These are phyloP conservation scores for Protodeltote pygarga DNA, from an alignment of 2,888 invertebrate genomes.

Conservation along the genomic window DNA sequence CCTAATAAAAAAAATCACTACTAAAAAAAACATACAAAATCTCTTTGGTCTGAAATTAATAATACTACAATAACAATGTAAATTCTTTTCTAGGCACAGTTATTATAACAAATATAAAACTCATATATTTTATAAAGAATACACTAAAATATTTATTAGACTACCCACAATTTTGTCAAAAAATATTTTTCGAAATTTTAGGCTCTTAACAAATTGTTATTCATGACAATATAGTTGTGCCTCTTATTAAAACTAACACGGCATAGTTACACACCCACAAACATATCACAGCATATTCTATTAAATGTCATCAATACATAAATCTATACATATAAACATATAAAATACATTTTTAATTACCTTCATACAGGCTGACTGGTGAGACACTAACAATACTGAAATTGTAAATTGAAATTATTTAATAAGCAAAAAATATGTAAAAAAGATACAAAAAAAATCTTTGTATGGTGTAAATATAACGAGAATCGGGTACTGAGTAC, in stretches of 20 bases:
- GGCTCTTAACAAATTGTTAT: background rate
- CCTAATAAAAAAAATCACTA: too few species aligned
- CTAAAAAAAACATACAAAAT: conserved; percentile 23
- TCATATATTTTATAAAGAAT: conserved; percentile 16
- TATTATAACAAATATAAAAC: conserved; percentile 18
- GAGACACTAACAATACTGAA: too few species aligned
- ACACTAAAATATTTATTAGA: conserved; percentile 2
- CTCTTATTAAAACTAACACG: conserved; percentile 28
- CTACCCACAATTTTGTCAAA: background rate
- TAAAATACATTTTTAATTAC: too few species aligned
- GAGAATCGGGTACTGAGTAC: too few species aligned
- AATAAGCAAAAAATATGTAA: too few species aligned
- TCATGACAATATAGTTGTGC: conserved; percentile 26
- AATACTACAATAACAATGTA: conserved; percentile 30
- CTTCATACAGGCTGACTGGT: too few species aligned
- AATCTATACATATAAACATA: conserved; percentile 8
- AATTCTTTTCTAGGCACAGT: conserved; percentile 1
- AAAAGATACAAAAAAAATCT: too few species aligned
- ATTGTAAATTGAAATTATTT: too few species aligned
- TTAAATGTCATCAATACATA: too few species aligned
- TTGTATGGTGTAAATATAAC: too few species aligned
- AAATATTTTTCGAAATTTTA: too few species aligned
- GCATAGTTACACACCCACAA: conserved; percentile 10
- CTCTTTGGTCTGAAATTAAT: conserved; percentile 53
- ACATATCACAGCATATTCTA: conserved; percentile 33